Conservation (phyloP, 2,888 invertebrate genomes). For the Fabriciana adippe region DNA sequence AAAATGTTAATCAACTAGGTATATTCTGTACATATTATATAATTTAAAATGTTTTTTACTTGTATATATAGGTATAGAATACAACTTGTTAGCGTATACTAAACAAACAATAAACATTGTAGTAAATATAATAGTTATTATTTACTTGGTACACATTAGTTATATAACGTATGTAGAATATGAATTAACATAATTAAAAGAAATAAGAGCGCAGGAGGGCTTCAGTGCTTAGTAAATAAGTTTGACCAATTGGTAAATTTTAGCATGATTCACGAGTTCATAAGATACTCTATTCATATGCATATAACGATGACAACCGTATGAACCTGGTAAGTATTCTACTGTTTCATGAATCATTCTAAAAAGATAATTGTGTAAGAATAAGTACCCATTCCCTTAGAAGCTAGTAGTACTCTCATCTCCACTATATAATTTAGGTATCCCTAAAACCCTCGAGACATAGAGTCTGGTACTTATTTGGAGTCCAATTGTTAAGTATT, state of each 20-base stretch:
- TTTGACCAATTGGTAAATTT: conserved; percentile 5
- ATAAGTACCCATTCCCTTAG: conserved; percentile 12
- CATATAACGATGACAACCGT: neutral
- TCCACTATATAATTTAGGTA: conserved; percentile 6
- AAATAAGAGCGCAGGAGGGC: conserved; percentile 70
- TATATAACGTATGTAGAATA: neutral
- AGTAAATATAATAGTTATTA: too few relatives aligned
- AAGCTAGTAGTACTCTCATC: conserved; percentile 5
- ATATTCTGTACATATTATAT: too few relatives aligned
- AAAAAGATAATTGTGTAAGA: conserved; percentile 2
- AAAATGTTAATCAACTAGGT: too few relatives aligned
- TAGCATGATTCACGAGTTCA: conserved; percentile 7
- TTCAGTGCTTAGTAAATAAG: conserved; percentile 47
- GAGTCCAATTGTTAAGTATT: conserved; percentile 44
- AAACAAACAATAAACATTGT: too few relatives aligned
- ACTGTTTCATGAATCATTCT: neutral
- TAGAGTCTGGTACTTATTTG: conserved; percentile 25
- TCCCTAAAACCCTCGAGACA: conserved; percentile 16
- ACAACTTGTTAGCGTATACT: too few relatives aligned
- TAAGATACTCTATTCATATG: neutral
- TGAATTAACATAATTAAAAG: conserved; percentile 28
- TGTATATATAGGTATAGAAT: too few relatives aligned
- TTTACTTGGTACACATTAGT: neutral
- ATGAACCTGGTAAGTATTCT: conserved; percentile 14
- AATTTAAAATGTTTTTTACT: too few relatives aligned